Evolutionary conservation across 2,797 vertebrate species (phyloP), one percentile per base, ranked within the genome.

Genomic region (Anabas testudineus): DNA sequence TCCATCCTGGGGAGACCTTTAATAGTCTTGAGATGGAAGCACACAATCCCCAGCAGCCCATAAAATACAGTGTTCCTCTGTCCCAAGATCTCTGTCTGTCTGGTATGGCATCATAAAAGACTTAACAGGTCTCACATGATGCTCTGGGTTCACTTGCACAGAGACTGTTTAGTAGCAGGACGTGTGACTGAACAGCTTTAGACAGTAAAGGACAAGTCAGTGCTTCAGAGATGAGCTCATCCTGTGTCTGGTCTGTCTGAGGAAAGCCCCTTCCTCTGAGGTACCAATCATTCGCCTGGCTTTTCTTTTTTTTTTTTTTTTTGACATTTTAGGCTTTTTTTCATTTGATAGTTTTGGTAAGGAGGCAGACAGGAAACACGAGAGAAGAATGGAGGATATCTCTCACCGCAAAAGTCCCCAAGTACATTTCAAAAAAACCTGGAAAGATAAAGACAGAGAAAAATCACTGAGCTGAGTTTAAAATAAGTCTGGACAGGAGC

Each of bases 41-140:
- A 39, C 67, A 74, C 53, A 32, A 62, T 86, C 82, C 78, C 78
- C 61, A 74, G 19, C 66, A 85, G 71, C 83, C 83, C 32, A 82
- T 91, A 87, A 92, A 89, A 76, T 71, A 81, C 82, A 41, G 47
- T 30, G 51, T 73, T 81, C 63, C 72, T 71, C 55, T 55, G 65
- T 58, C 53, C 57, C 10, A 30, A 45, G 63, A 64, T 67, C 58
- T 61, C 61, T 28, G 51, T 78, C 77, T 78, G 80, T 85, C 83
- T 82, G 81, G 65, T 74, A 67, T 54, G 65, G 59, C 55, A 88
- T 82, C 69, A 67, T 92, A 89, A 92, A 91, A 77, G 41, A 76
- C 74, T 85, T 83, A 78, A 90, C 73, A 79, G 72, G 75, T 76
- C 81, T 87, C 87, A 61, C 66, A 65, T 86, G 86, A 81, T 62